Base-by-base conservation (phyloP, 2,797 vertebrate genomes). In the Tenualosa ilisha region DNA sequence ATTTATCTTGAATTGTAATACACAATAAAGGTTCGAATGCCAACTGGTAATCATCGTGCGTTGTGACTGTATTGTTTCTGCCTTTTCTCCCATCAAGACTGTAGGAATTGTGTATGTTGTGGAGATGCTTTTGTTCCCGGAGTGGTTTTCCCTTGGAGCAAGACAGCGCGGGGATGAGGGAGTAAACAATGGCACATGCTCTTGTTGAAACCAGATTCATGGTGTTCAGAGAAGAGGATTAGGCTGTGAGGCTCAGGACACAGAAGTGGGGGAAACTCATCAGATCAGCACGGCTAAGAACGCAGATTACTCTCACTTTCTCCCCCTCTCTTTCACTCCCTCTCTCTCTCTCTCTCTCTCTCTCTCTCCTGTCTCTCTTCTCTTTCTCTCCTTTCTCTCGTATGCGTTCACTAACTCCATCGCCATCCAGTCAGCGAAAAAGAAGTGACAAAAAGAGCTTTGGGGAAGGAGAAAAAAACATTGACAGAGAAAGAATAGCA, bases 191-290 rank as follows among this genome's bases (percentile, higher is more conserved):
- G 87, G 91, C 68, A 87, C 87, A 85, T 89, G 91, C 91, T 92
- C 92, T 92, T 93, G 91, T 93, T 93, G 87, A 90, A 93, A 93
- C 87, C 91, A 91, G 91, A 92, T 89, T 91, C 91, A 89, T 87
- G 65, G 87, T 91, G 91, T 92, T 93, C 68, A 15, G 89, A 92
- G 91, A 92, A 93, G 92, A 85, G 93, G 94, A 95, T 95, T 94
- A 93, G 92, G 86, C 85, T 85, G 90, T 93, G 81, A 79, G 94
- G 94, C 93, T 93, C 91, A 83, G 37, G 53, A 82, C 61, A 88
- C 61, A 68, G 84, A 84, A 87, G 82, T 40, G 24, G 81, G 86
- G 86, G 90, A 91, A 89, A 87, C 90, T 89, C 86, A 93, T 93
- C 88, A 84, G 86, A 86, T 82, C 61, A 43, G 56, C 81, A 72